Conservation (phyloP, 1,140 invertebrate species). For the Mercenaria mercenaria region DNA sequence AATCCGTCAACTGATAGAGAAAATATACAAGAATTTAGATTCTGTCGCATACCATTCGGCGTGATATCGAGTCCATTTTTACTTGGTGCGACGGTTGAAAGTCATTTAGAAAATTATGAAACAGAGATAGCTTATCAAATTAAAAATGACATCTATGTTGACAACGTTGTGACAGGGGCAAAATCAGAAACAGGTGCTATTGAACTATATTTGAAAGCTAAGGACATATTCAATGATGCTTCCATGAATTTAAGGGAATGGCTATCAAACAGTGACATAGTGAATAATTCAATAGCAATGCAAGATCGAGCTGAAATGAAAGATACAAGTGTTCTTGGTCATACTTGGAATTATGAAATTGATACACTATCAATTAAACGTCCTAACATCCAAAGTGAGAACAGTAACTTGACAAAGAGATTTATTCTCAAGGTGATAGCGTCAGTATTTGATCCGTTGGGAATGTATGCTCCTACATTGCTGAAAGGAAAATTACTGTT, state of each 20-base stretch:
- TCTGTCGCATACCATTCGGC: not conserved
- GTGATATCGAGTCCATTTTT: conserved; percentile 28
- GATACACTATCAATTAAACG: not conserved
- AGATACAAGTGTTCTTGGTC: not conserved
- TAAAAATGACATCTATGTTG: conserved; percentile 31
- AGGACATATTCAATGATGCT: not conserved
- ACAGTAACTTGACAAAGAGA: too few species aligned
- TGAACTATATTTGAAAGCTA: not conserved
- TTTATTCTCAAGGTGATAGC: too few species aligned
- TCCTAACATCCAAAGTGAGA: not conserved
- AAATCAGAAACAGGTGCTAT: not conserved
- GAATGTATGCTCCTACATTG: not conserved
- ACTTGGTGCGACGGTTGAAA: conserved; percentile 5
- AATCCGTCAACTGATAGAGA: not conserved
- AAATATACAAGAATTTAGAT: conserved; percentile 8
- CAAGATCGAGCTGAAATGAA: not conserved
- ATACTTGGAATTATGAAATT: not conserved
- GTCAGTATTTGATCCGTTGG: too few species aligned
- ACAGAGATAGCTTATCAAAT: not conserved
- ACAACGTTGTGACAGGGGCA: not conserved
- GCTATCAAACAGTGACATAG: not conserved
- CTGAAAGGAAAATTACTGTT: too few species aligned
- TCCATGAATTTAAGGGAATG: conserved; percentile 27
- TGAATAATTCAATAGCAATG: not conserved
- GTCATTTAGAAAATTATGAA: not conserved